Percentiles rank a stretch among this genome's conserved stretches.
Conservation (phyloP, 2,113 vertebrate genomes). For the Solea solea region DNA sequence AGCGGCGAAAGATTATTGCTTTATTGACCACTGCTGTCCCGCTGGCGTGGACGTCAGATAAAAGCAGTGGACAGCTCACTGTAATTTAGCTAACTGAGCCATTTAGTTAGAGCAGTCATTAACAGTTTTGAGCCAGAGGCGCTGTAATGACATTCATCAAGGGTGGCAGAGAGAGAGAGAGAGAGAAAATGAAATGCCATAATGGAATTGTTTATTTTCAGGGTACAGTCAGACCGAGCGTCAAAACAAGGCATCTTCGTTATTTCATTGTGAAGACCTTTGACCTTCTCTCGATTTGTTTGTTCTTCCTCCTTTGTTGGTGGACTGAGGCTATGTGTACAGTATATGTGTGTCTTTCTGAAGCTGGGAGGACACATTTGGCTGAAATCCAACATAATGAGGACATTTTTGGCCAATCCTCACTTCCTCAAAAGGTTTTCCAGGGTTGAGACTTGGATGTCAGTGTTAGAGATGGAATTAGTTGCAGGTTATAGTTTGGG, state of each 20-base stretch:
- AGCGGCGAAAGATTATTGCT: conserved; percentile 55
- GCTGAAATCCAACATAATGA: too few relatives aligned
- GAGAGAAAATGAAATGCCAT: conserved; percentile 58
- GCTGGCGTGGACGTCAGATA: conserved; percentile 33
- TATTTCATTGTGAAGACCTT: conserved; percentile 11
- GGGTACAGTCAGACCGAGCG: background rate
- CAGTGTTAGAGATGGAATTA: too few relatives aligned
- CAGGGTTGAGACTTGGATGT: too few relatives aligned
- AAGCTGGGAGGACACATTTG: background rate
- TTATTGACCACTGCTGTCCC: conserved; percentile 64
- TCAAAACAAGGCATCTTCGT: background rate
- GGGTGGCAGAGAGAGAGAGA: conserved; percentile 40
- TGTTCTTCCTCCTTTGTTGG: conserved; percentile 38
- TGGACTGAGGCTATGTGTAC: conserved; percentile 9
- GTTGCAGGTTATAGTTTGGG: too few relatives aligned
- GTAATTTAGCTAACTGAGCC: conserved; percentile 62
- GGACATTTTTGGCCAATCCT: too few relatives aligned
- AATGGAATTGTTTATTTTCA: conserved; percentile 64
- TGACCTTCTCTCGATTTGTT: conserved; percentile 48
- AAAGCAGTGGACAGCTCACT: conserved; percentile 52
- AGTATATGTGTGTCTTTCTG: background rate
- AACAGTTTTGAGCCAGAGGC: conserved; percentile 48
- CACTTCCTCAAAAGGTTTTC: too few relatives aligned
- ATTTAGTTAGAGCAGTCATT: conserved; percentile 60
- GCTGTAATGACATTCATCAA: conserved; percentile 58